Evolutionary conservation across 2,113 vertebrate genomes (phyloP).

Genomic region (Tinamus guttatus): DNA sequence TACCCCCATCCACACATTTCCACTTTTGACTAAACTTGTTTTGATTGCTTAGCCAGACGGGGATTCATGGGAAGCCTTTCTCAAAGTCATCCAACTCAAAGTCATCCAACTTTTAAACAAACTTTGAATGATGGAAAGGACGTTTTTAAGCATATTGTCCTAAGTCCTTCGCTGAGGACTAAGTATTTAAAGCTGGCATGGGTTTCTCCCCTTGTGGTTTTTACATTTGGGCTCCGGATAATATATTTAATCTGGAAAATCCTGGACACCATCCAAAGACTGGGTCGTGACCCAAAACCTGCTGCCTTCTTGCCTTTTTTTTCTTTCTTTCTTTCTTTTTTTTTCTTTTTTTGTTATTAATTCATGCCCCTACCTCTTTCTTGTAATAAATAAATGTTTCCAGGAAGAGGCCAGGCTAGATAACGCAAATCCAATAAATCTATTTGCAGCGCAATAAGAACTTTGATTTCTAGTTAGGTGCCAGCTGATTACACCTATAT

Average conservation of each 20-base stretch:
- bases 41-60: slow-evolving; percentile 80
- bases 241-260: slow-evolving; percentile 74
- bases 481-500: slow-evolving; percentile 80
- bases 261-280: slow-evolving; percentile 73
- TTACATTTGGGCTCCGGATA: too few species aligned
- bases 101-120: slow-evolving; percentile 79
- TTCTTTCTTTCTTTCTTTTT: too few species aligned
- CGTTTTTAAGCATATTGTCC: slow-evolving; percentile 75
- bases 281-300: slow-evolving; percentile 73
- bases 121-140: slow-evolving; percentile 78
- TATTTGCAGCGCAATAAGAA: slow-evolving; percentile 76
- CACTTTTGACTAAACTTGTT: slow-evolving; percentile 80
- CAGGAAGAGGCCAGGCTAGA: slow-evolving; percentile 61
- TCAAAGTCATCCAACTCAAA: too few species aligned
- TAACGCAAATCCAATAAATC: slow-evolving; percentile 80
- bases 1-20: slow-evolving; percentile 51
- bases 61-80: slow-evolving; percentile 77
- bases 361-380: too few species aligned
- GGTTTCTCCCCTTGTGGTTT: slow-evolving; percentile 65
- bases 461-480: slow-evolving; percentile 82
- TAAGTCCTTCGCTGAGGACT: slow-evolving; percentile 51
- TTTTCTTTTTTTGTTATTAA: slow-evolving; percentile 63
- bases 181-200: slow-evolving; percentile 70
- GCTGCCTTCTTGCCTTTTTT: neutral
- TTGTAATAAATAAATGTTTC: slow-evolving; percentile 68